Percentiles rank a stretch among this genome's conserved stretches.
Evolutionary conservation across 2,797 vertebrate genomes (phyloP).

Genomic region (Falco columbarius): DNA sequence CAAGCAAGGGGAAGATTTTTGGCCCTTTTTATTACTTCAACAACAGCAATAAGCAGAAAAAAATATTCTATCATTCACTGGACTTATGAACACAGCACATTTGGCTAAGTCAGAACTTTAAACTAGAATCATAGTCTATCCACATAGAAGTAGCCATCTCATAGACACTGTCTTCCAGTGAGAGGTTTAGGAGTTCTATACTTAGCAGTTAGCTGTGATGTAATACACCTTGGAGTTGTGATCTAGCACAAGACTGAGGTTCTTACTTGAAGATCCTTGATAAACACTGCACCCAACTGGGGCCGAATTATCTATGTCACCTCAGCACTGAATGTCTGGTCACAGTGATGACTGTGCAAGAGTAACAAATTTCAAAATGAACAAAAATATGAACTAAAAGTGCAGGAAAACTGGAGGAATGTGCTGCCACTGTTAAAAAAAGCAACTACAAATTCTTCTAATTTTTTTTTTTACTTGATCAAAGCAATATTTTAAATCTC

Average conservation of each 20-base stretch:
- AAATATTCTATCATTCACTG: fast-evolving
- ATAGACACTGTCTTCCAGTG: background rate
- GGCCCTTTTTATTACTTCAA: background rate
- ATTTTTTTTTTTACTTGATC: background rate
- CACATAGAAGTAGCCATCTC: background rate
- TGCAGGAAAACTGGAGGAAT: background rate
- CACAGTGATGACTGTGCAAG: background rate
- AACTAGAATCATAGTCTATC: background rate
- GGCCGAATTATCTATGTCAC: background rate
- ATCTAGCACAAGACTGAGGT: background rate
- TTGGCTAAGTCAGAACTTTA: background rate
- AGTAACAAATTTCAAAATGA: background rate
- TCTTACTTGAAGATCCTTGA: background rate
- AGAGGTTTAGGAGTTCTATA: background rate
- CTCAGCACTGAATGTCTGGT: background rate
- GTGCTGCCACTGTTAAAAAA: background rate
- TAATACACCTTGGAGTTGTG: background rate
- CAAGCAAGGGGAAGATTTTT: background rate
- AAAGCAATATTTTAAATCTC: background rate
- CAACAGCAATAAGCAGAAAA: background rate
- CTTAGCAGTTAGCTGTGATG: background rate
- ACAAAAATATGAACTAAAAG: background rate
- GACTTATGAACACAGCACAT: background rate
- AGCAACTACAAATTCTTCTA: fast-evolving
- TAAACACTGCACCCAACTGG: background rate